These are phyloP conservation scores for Austrolebias charrua DNA, from an alignment of 2,797 vertebrate genomes.

Conservation along the genomic window DNA sequence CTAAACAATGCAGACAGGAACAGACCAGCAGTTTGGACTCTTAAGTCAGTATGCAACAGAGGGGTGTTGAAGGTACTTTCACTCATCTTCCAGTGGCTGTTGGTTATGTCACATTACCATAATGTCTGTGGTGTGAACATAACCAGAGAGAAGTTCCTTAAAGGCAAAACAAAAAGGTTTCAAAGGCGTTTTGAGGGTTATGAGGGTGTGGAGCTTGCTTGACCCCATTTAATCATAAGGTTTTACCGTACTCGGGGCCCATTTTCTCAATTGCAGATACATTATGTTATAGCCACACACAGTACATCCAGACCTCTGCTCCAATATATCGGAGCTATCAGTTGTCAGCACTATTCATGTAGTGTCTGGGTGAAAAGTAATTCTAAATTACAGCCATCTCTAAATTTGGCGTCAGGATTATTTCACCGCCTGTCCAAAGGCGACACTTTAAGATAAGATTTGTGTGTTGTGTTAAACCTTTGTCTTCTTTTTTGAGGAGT, in stretches of 20 bases:
- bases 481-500: conserved; percentile 4
- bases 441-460: conserved; percentile 20
- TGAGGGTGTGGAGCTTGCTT: background rate
- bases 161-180: background rate
- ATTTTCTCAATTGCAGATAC: conserved; percentile 14
- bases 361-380: conserved; percentile 23
- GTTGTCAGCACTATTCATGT: conserved; percentile 7
- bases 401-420: conserved; percentile 1
- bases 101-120: background rate
- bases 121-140: background rate
- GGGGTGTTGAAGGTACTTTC: background rate
- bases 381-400: conserved; percentile 4
- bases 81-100: background rate
- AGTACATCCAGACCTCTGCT: conserved; percentile 13
- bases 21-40: background rate
- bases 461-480: conserved; percentile 16
- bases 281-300: conserved; percentile 13
- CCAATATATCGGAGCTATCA: conserved; percentile 12
- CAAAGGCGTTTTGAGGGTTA: background rate
- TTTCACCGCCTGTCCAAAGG: conserved; percentile 19
- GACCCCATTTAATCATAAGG: background rate
- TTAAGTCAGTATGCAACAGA: background rate
- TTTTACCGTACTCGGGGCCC: background rate
- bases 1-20: background rate
- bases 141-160: background rate